A percentile compares a stretch with the other conserved stretches of the same genome.
Evolutionary conservation across 2,113 vertebrate genomes (phyloP).

Genomic region (Semnornis frantzii): DNA sequence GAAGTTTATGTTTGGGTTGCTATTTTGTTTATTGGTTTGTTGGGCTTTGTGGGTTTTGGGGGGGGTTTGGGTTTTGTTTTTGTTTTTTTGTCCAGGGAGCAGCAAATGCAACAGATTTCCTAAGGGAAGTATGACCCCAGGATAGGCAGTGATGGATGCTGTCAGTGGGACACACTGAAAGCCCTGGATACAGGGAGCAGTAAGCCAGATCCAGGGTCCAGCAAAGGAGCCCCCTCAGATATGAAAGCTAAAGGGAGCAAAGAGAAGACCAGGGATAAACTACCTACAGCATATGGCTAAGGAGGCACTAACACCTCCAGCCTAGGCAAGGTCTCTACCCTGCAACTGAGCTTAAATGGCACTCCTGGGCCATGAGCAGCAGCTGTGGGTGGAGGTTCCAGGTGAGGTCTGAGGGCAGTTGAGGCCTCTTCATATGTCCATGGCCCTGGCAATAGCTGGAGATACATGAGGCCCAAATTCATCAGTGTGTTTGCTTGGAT

Average conservation of each 20-base stretch:
- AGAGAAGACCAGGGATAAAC: neutral
- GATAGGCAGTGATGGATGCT: neutral
- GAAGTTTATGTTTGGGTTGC: neutral
- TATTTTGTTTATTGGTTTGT: too few relatives aligned
- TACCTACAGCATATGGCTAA: neutral
- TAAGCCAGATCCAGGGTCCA: neutral
- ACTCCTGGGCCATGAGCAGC: neutral
- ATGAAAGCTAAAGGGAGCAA: neutral
- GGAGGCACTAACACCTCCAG: neutral
- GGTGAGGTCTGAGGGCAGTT: neutral
- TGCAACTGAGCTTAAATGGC: neutral
- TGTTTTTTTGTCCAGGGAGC: neutral
- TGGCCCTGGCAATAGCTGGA: neutral
- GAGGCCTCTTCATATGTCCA: neutral
- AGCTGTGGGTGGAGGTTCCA: neutral
- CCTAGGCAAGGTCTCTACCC: accelerated
- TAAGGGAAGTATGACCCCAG: neutral
- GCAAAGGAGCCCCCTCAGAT: neutral
- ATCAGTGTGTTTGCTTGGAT: neutral
- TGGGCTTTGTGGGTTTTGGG: too few relatives aligned
- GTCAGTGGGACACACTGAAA: accelerated
- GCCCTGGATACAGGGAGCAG: accelerated
- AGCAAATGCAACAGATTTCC: neutral
- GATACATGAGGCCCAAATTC: neutral
- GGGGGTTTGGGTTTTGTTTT: too few relatives aligned